Conservation (phyloP, 2,888 invertebrate species). For the Tetragonisca angustula region DNA sequence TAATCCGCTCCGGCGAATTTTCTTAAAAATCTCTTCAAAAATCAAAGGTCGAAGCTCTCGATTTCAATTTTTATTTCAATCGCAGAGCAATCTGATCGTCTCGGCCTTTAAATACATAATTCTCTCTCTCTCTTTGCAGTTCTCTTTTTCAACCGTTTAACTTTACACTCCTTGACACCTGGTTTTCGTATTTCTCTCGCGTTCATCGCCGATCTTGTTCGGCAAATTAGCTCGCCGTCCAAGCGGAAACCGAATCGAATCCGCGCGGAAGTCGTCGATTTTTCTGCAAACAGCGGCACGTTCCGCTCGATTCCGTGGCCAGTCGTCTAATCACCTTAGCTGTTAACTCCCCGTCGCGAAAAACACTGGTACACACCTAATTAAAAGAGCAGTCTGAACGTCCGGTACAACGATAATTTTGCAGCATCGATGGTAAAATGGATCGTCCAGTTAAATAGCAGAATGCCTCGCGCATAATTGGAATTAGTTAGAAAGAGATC, state of each 20-base stretch:
- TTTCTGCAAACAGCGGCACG: neutral
- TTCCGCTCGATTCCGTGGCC: conserved; percentile 7
- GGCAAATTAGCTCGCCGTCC: conserved; percentile 1
- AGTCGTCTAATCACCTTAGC: neutral
- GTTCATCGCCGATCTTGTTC: neutral
- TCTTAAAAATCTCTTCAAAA: too few relatives aligned
- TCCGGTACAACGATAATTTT: too few relatives aligned
- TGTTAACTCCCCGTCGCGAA: neutral
- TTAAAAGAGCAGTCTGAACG: too few relatives aligned
- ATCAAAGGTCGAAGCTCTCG: too few relatives aligned
- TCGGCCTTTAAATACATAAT: too few relatives aligned
- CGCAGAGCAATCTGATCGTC: too few relatives aligned
- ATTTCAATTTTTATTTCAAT: too few relatives aligned
- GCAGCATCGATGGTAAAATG: too few relatives aligned
- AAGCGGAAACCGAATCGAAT: conserved; percentile 1
- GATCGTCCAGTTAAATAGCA: too few relatives aligned
- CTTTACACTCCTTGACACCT: neutral
- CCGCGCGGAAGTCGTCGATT: neutral
- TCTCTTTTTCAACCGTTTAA: neutral
- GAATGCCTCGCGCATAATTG: too few relatives aligned
- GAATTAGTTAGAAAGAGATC: too few relatives aligned
- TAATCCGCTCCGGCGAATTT: too few relatives aligned
- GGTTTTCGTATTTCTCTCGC: neutral
- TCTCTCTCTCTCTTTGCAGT: neutral
- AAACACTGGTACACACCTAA: neutral